These are phyloP conservation scores for Colius striatus DNA, from an alignment of 2,113 vertebrate species.

Conservation along the genomic window DNA sequence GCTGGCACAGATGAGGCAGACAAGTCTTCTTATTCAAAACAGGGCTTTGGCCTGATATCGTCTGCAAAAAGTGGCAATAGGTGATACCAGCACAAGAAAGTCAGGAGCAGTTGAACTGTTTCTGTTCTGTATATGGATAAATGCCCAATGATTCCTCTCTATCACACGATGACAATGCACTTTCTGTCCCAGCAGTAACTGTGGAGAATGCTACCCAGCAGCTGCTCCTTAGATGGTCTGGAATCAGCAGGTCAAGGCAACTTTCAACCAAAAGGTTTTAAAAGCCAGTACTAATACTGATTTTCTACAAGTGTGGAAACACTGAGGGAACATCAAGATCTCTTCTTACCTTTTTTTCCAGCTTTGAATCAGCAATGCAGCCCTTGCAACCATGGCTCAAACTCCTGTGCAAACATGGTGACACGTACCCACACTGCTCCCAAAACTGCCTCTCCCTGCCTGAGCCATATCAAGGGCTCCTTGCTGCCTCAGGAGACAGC, in stretches of 20 bases:
- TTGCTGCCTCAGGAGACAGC: background rate
- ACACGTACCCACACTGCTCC: background rate
- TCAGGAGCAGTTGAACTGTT: background rate
- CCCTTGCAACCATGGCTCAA: background rate
- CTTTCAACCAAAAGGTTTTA: background rate
- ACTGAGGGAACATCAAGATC: constrained; percentile 18
- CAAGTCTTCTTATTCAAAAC: background rate
- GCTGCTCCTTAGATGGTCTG: background rate
- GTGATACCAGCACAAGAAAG: background rate
- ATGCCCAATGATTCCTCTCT: background rate
- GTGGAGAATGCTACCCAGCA: background rate
- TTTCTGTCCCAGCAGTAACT: background rate
- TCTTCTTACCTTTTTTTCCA: background rate
- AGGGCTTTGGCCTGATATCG: background rate
- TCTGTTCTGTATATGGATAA: background rate
- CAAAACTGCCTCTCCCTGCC: background rate
- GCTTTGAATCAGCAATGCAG: background rate
- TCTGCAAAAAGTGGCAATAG: background rate
- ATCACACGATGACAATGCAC: background rate
- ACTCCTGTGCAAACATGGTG: background rate
- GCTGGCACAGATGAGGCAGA: background rate
- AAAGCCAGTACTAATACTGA: background rate
- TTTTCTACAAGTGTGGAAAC: background rate
- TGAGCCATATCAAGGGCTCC: background rate
- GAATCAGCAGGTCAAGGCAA: constrained; percentile 33